Base-by-base conservation (phyloP, 1,140 invertebrate species). In the Drosophila mauritiana region DNA sequence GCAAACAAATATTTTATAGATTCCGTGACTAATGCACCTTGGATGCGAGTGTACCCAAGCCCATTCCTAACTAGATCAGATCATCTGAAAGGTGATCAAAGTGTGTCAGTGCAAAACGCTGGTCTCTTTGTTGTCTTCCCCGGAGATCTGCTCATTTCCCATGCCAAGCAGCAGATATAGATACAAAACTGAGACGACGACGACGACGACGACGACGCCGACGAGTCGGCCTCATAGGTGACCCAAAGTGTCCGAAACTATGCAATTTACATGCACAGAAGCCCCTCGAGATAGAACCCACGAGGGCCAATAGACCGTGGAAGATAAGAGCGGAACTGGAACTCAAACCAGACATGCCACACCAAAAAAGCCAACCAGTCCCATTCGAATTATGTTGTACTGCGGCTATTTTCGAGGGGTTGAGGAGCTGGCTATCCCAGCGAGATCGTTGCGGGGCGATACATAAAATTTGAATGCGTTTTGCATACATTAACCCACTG, bases 391-490 rank as follows among this genome's bases (percentile, higher is more conserved):
- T 89, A 89, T 90, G 77, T 89, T 89, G 84, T 88, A 70, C 45
- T 43, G 49, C 39, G 31, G 20, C n/a, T 20, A 11, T n/a, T 51
- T n/a, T 20, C 12, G 15, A 48, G 48, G 40, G 59, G 20, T 45
- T 59, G 37, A 20, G 27, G 27, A n/a, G 55, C 15, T 27, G 51
- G 42, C 6, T 52, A 56, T 59, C 36, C 25, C 57, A 58, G 40
- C 20, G 20, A 85, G 84, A 89, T 89, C 85, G 84, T 74, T 78
- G 80, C 73, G 45, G 48, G 84, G 77, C 77, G 84, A 89, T 89
- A 89, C 84, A 89, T 89, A 84, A 89, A 89, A 89, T 89, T 89
- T 89, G 84, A 89, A 89, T 89, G 84, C 80, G 77, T 90, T 89
- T 89, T 89, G 84, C 84, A 89, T 89, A 89, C 84, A 89, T 89